phyloP scores from a whole-genome alignment of 2,888 invertebrate genomes.

The Tinea pellionella region DNA sequence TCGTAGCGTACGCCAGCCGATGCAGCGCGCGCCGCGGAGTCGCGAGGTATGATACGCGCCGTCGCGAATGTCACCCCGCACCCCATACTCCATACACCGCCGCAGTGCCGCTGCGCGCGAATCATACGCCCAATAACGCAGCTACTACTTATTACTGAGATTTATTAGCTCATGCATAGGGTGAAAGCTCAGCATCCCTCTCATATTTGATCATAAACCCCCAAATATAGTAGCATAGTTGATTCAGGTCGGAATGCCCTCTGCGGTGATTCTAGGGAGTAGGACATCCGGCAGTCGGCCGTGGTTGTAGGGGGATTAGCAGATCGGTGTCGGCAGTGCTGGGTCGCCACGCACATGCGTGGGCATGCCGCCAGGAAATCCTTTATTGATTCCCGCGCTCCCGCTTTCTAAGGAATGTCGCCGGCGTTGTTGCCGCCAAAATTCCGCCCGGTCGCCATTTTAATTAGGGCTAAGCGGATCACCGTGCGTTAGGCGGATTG shows the following conservation, averaged over 20 bases:
- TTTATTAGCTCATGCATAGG: constrained; percentile 58
- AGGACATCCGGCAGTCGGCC: constrained; percentile 14
- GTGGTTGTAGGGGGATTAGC: constrained; percentile 16
- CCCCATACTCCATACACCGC: constrained; percentile 33
- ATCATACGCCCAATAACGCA: constrained; percentile 67
- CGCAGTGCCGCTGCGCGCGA: constrained; percentile 66
- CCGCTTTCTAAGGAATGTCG: constrained; percentile 63
- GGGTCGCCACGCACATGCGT: constrained; percentile 63
- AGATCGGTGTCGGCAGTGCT: neutral
- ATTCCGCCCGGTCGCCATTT: constrained; percentile 42
- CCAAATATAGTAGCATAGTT: constrained; percentile 16
- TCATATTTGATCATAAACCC: constrained; percentile 16
- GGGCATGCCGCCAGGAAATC: constrained; percentile 68
- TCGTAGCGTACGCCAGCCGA: constrained; percentile 9
- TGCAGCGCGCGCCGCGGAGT: neutral
- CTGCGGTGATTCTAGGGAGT: constrained; percentile 4
- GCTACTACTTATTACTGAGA: constrained; percentile 57
- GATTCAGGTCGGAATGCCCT: constrained; percentile 23
- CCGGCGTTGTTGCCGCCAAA: constrained; percentile 59
- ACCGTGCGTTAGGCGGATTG: constrained; percentile 36
- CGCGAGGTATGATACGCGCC: constrained; percentile 19
- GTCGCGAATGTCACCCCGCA: constrained; percentile 23
- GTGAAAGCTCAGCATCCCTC: constrained; percentile 41
- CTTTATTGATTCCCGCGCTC: constrained; percentile 70
- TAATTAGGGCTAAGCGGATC: constrained; percentile 50